phyloP scores from a whole-genome alignment of 2,113 vertebrate genomes.

The Toxotes jaculatrix region DNA sequence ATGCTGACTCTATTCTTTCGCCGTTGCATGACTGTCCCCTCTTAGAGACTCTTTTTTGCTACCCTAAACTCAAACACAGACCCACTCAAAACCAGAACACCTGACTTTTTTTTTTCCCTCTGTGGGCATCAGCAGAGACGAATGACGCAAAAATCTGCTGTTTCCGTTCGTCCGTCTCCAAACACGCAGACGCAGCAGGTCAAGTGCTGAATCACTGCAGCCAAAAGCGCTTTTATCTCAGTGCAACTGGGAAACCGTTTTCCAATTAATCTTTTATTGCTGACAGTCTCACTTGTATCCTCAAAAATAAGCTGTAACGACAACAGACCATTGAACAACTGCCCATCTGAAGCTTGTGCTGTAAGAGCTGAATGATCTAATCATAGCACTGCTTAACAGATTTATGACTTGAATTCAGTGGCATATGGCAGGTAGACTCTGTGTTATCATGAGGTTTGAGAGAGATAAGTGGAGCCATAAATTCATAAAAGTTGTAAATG shows the following conservation, averaged over 20 bases:
- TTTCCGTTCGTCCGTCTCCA: conserved; percentile 21
- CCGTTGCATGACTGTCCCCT: no score
- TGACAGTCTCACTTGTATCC: conserved; percentile 23
- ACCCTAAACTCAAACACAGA: background rate
- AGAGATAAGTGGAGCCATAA: conserved; percentile 62
- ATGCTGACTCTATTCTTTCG: background rate
- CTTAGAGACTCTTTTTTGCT: background rate
- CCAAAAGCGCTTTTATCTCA: conserved; percentile 70
- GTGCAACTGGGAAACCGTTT: conserved; percentile 13
- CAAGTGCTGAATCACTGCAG: conserved; percentile 29
- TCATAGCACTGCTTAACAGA: conserved; percentile 52
- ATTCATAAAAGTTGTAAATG: conserved; percentile 58
- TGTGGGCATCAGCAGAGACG: conserved; percentile 12
- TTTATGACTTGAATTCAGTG: conserved; percentile 62
- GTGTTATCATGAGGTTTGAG: conserved; percentile 58
- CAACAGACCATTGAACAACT: conserved; percentile 10
- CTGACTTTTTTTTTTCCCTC: background rate
- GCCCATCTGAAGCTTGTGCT: conserved; percentile 13
- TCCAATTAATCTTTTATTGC: conserved; percentile 35
- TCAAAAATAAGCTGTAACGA: conserved; percentile 21
- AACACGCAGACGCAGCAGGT: conserved; percentile 37
- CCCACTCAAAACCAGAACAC: background rate
- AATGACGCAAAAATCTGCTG: conserved; percentile 15
- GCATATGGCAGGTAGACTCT: conserved; percentile 74
- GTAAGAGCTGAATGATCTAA: conserved; percentile 14